Evolutionary conservation across 1,140 invertebrate species (phyloP).

Genomic region (Leptestheria dahalacensis): DNA sequence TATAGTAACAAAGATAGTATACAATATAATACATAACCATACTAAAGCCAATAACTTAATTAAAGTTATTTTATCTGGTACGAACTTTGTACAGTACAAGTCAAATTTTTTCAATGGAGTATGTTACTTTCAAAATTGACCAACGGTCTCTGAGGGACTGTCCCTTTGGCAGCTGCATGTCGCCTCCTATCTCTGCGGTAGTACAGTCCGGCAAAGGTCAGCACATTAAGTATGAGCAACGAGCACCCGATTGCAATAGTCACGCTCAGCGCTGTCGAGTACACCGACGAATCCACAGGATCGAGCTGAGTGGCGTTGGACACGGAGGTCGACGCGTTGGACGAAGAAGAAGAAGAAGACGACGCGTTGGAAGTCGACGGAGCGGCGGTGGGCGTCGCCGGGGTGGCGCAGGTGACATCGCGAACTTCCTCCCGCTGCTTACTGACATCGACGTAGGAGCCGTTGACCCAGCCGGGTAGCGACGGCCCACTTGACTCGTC

Average conservation of each 20-base stretch:
- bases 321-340: neutral
- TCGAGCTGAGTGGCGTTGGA: neutral
- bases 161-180: slow-evolving; percentile 1
- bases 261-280: slow-evolving; percentile 76
- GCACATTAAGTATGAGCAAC: slow-evolving; percentile 72
- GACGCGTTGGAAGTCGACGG: slow-evolving; percentile 6
- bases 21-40: too few relatives aligned
- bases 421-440: neutral
- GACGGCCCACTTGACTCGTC: slow-evolving; percentile 5
- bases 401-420: slow-evolving; percentile 6
- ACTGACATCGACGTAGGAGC: slow-evolving; percentile 9
- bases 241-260: slow-evolving; percentile 85
- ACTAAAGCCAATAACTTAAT: too few relatives aligned
- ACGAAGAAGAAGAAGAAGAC: too few relatives aligned
- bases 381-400: neutral
- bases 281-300: slow-evolving; percentile 56
- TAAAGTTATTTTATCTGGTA: too few relatives aligned
- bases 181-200: slow-evolving; percentile 59
- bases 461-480: slow-evolving; percentile 12
- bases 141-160: neutral
- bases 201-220: slow-evolving; percentile 88
- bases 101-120: too few relatives aligned
- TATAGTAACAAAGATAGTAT: too few relatives aligned
- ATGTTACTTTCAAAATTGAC: neutral
- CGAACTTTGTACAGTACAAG: too few relatives aligned